phyloP scores from a whole-genome alignment of 2,113 vertebrate species.

The Grus americana region DNA sequence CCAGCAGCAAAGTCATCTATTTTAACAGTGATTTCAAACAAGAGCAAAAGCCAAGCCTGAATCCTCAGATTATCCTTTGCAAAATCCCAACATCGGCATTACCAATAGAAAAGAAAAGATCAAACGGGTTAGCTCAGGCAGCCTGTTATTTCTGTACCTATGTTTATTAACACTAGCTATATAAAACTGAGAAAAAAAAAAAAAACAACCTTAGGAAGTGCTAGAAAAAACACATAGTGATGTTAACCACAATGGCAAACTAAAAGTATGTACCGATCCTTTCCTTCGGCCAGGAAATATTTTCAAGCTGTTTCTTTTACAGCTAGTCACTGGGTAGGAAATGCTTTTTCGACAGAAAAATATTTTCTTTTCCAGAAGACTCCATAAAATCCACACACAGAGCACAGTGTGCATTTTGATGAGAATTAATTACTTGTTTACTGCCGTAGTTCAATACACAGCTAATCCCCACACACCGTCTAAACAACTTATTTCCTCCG shows the following conservation, averaged over 20 bases:
- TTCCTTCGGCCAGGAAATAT: background rate
- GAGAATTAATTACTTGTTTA: slow-evolving; percentile 45
- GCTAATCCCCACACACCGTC: background rate
- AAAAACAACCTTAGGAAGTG: background rate
- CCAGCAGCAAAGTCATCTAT: background rate
- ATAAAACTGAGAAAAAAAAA: background rate
- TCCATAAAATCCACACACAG: background rate
- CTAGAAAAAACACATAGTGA: slow-evolving; percentile 3
- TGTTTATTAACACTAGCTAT: background rate
- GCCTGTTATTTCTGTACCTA: slow-evolving; percentile 5
- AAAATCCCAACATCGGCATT: background rate
- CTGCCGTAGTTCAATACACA: background rate
- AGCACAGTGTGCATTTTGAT: background rate
- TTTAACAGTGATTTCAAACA: background rate
- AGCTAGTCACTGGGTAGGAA: slow-evolving; percentile 22
- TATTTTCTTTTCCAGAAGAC: slow-evolving; percentile 46
- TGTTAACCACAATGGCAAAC: slow-evolving; percentile 22
- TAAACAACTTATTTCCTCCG: background rate
- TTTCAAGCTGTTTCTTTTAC: slow-evolving; percentile 39
- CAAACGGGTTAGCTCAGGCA: background rate
- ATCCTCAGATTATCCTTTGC: background rate
- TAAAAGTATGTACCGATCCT: background rate
- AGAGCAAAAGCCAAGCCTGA: background rate
- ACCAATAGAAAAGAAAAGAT: background rate
- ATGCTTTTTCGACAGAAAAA: slow-evolving; percentile 38